Evolutionary conservation across 2,113 vertebrate species (phyloP).

Genomic region (Edolisoma coerulescens): DNA sequence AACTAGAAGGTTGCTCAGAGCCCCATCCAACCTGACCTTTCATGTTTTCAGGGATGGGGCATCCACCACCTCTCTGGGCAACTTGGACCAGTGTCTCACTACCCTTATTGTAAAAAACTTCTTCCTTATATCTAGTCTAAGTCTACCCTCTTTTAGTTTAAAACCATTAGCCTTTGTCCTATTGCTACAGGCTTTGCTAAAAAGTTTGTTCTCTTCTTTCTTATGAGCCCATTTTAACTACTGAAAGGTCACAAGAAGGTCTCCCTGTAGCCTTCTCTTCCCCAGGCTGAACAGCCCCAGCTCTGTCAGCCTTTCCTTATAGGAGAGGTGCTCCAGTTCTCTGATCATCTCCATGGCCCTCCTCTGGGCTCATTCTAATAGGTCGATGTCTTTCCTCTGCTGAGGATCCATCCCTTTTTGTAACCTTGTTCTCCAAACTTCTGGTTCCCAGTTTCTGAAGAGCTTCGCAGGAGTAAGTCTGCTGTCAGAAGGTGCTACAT

Average conservation of each 20-base stretch:
- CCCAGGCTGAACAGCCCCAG: background rate
- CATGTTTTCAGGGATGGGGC: background rate
- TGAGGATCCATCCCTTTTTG: background rate
- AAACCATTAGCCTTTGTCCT: background rate
- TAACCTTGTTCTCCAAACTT: background rate
- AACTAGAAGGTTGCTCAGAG: background rate
- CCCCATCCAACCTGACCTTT: background rate
- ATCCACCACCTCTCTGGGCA: background rate
- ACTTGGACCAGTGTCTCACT: background rate
- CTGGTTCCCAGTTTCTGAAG: background rate
- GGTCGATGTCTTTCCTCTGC: background rate
- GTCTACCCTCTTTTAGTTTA: background rate
- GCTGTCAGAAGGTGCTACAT: background rate
- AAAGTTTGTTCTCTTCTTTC: background rate
- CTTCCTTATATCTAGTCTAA: background rate
- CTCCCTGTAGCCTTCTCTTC: background rate
- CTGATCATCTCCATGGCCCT: background rate
- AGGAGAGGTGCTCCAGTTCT: background rate
- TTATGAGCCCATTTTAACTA: background rate
- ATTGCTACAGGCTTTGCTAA: background rate
- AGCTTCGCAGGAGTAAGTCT: background rate
- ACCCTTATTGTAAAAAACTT: background rate
- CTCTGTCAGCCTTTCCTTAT: background rate
- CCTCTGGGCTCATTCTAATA: background rate
- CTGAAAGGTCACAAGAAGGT: background rate